These are phyloP conservation scores for Acronicta aceris DNA, from an alignment of 2,888 invertebrate species.

Conservation along the genomic window DNA sequence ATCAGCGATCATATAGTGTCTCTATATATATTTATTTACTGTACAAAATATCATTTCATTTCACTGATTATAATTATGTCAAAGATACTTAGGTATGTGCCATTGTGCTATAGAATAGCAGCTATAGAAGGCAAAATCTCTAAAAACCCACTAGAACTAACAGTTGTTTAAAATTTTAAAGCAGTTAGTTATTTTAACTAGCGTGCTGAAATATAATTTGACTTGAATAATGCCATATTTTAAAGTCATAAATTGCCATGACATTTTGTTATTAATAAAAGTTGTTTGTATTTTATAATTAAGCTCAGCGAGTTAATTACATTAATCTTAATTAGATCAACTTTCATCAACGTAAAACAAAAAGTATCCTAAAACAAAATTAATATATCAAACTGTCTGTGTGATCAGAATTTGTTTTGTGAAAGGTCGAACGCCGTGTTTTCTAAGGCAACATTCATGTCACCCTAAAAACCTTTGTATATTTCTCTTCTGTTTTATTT, in stretches of 20 bases:
- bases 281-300: constrained; percentile 48
- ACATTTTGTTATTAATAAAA: constrained; percentile 37
- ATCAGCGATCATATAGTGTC: too few relatives aligned
- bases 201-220: constrained; percentile 18
- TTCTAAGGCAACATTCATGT: constrained; percentile 32
- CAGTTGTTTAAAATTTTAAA: constrained; percentile 20
- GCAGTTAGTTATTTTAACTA: constrained; percentile 22
- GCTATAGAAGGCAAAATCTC: neutral
- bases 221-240: constrained; percentile 22
- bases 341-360: constrained; percentile 37
- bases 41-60: neutral
- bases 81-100: too few relatives aligned
- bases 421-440: constrained; percentile 31
- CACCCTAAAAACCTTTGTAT: constrained; percentile 27
- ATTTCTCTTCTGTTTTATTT: constrained; percentile 28
- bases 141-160: constrained; percentile 12
- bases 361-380: constrained; percentile 45
- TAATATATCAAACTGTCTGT: constrained; percentile 44
- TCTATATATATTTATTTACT: too few relatives aligned
- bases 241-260: constrained; percentile 31
- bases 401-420: constrained; percentile 41
- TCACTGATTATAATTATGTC: too few relatives aligned
- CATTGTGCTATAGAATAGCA: too few relatives aligned
- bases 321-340: constrained; percentile 52
- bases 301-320: constrained; percentile 46